A percentile compares a stretch with the other conserved stretches of the same genome.
Evolutionary conservation across 2,888 invertebrate genomes (phyloP).

Genomic region (Mechanitis mazaeus): DNA sequence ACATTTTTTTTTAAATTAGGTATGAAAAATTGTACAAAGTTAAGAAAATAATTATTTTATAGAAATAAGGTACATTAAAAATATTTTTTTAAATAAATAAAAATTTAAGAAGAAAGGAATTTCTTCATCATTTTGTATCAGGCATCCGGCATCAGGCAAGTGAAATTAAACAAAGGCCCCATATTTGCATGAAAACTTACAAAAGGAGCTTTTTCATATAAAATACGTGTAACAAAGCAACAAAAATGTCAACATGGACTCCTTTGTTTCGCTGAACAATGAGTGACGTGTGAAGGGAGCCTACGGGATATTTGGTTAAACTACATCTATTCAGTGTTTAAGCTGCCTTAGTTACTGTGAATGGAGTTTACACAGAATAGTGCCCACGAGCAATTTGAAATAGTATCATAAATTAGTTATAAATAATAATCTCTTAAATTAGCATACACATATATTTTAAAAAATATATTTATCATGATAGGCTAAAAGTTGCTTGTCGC

Average conservation of each 20-base stretch:
- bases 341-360: background rate
- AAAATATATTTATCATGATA: no score
- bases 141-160: conserved; percentile 20
- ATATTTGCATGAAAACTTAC: conserved; percentile 47
- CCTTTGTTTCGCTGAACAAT: conserved; percentile 38
- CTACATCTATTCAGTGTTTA: conserved; percentile 8
- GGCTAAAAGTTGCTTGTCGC: no score
- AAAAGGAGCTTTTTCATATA: conserved; percentile 56
- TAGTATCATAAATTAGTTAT: no score
- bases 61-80: no score
- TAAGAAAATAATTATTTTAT: no score
- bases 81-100: no score
- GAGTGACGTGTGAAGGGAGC: conserved; percentile 24
- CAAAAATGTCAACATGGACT: conserved; percentile 63
- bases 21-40: no score
- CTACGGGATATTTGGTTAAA: conserved; percentile 20
- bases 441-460: no score
- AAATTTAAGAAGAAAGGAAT: background rate
- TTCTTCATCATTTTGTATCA: conserved; percentile 4
- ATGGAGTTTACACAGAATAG: background rate
- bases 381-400: no score
- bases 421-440: no score
- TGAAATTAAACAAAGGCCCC: conserved; percentile 40
- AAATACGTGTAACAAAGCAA: conserved; percentile 58
- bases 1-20: no score